A percentile compares a stretch with the other conserved stretches of the same genome.
Evolutionary conservation across 2,888 invertebrate species (phyloP).

Genomic region (Steinernema scapterisci): DNA sequence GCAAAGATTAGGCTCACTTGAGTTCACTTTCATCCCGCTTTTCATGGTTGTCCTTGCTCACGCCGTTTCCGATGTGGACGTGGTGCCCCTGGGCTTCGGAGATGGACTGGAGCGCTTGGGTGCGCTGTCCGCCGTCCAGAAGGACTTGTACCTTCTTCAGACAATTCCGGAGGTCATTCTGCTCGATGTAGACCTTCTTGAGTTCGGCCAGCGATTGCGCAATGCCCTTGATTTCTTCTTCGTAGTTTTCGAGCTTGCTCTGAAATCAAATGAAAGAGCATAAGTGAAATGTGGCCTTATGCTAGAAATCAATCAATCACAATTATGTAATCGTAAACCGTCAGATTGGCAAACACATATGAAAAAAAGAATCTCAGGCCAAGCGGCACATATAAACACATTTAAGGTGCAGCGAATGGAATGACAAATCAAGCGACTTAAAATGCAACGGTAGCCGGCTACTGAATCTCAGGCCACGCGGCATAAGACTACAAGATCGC

Average conservation of each 20-base stretch:
- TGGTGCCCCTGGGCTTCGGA: slow-evolving; percentile 52
- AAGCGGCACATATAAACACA: no score
- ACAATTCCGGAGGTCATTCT: slow-evolving; percentile 59
- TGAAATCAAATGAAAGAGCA: no score
- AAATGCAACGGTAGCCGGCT: no score
- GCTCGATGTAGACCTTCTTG: slow-evolving; percentile 52
- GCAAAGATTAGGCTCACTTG: slow-evolving; percentile 36
- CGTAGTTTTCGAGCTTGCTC: slow-evolving; percentile 61
- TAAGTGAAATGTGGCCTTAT: no score
- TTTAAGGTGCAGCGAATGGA: no score
- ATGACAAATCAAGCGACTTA: no score
- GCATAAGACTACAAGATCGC: no score
- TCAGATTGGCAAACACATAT: no score
- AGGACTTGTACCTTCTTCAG: slow-evolving; percentile 51
- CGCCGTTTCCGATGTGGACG: slow-evolving; percentile 42
- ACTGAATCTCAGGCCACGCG: no score
- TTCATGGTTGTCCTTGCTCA: slow-evolving; percentile 42
- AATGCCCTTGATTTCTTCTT: slow-evolving; percentile 57
- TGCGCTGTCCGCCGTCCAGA: slow-evolving; percentile 50
- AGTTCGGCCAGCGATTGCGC: slow-evolving; percentile 53
- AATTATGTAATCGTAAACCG: no score
- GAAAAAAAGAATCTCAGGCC: no score
- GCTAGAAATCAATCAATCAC: no score
- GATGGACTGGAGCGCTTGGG: slow-evolving; percentile 57
- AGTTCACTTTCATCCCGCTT: slow-evolving; percentile 49